Conservation (phyloP, 2,113 vertebrate species). For the Heterocephalus glaber region DNA sequence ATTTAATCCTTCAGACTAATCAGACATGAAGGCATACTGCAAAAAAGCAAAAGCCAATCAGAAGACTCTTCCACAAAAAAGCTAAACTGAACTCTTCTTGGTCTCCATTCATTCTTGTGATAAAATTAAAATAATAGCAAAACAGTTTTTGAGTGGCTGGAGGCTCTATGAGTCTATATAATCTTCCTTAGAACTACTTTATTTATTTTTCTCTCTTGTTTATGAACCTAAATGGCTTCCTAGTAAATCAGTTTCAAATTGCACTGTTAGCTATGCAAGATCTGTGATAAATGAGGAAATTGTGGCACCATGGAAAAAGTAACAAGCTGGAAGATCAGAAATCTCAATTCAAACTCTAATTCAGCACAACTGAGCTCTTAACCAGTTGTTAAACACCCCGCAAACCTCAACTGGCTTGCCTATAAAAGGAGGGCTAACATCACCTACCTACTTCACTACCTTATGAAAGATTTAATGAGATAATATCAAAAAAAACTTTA, state of each 20-base stretch:
- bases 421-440: not conserved
- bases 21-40: not conserved
- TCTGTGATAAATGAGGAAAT: not conserved
- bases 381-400: not conserved
- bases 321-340: not conserved
- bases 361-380: not conserved
- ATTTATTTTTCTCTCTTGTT: not conserved
- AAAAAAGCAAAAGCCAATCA: not conserved
- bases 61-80: not conserved
- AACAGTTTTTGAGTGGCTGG: not conserved
- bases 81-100: not conserved
- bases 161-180: not conserved
- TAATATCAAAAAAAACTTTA: not conserved
- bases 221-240: not conserved
- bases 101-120: not conserved
- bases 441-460: not conserved
- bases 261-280: not conserved
- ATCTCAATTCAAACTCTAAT: not conserved
- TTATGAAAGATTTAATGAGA: conserved; percentile 6
- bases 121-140: not conserved
- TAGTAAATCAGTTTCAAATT: not conserved
- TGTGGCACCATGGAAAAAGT: not conserved
- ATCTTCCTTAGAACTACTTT: not conserved
- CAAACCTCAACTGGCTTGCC: not conserved
- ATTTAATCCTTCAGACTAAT: conserved; percentile 18